phyloP scores from a whole-genome alignment of 2,797 vertebrate species.

The Pelodytes ibericus region DNA sequence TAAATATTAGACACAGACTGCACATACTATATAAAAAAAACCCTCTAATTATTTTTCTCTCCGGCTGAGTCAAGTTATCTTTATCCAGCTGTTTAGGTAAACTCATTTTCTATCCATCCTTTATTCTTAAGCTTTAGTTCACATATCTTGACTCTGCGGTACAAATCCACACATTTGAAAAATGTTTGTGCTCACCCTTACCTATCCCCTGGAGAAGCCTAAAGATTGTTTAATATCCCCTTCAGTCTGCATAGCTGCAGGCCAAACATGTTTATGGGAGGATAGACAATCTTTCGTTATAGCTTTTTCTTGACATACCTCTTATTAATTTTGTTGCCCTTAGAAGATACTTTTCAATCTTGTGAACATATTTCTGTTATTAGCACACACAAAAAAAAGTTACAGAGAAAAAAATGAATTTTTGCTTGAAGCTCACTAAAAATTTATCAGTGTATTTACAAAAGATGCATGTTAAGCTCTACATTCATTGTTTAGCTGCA shows the following conservation, averaged over 20 bases:
- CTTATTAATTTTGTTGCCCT: slow-evolving; percentile 52
- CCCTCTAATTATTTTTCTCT: too few relatives aligned
- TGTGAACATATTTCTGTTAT: slow-evolving; percentile 52
- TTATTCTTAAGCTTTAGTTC: slow-evolving; percentile 4
- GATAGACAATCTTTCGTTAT: slow-evolving; percentile 53
- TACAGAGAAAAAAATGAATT: slow-evolving; percentile 14
- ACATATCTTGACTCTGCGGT: slow-evolving; percentile 26
- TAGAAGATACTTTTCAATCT: slow-evolving; percentile 53
- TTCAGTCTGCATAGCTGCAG: slow-evolving; percentile 47
- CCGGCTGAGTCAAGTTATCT: too few relatives aligned
- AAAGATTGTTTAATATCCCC: slow-evolving; percentile 54
- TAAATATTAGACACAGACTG: too few relatives aligned
- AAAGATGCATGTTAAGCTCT: slow-evolving; percentile 39
- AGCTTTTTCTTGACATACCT: slow-evolving; percentile 53
- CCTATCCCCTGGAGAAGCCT: slow-evolving; percentile 44
- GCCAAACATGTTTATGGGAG: slow-evolving; percentile 50
- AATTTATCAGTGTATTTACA: slow-evolving; percentile 29
- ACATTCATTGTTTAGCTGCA: slow-evolving; percentile 8
- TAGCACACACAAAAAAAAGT: slow-evolving; percentile 31
- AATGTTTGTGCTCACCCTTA: slow-evolving; percentile 37
- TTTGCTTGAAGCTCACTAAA: slow-evolving; percentile 35
- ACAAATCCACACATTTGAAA: slow-evolving; percentile 30
- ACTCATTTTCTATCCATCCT: neutral
- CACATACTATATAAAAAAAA: too few relatives aligned
- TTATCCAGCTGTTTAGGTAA: too few relatives aligned